phyloP scores from a whole-genome alignment of 2,113 vertebrate species.

The Pteropus alecto region DNA sequence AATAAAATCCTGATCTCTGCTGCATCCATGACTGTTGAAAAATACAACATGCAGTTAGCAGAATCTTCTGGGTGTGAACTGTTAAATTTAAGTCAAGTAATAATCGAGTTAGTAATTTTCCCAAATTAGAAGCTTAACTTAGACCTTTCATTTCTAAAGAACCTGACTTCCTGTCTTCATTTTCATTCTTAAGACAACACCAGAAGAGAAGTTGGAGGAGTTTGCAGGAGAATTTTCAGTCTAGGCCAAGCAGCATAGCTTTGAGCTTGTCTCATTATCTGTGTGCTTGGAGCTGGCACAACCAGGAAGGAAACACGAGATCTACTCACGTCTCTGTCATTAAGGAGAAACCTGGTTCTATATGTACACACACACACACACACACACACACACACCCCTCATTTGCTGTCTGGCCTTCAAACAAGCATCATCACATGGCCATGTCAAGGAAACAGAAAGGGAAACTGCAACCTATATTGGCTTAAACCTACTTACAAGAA shows the following conservation, averaged over 20 bases:
- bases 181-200: neutral
- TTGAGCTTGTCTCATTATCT: neutral
- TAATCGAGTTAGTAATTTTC: neutral
- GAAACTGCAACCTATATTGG: slow-evolving; percentile 73
- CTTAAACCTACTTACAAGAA: slow-evolving; percentile 72
- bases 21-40: neutral
- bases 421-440: neutral
- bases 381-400: slow-evolving; percentile 17
- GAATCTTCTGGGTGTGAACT: neutral
- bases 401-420: slow-evolving; percentile 51
- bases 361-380: slow-evolving; percentile 13
- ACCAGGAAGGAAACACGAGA: neutral
- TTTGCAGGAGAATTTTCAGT: neutral
- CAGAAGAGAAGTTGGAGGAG: neutral
- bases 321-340: slow-evolving; percentile 3
- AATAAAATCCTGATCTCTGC: neutral
- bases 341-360: slow-evolving; percentile 49
- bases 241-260: neutral
- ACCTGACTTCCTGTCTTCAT: neutral
- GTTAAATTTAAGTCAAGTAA: neutral
- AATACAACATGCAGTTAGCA: neutral
- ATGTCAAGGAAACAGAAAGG: slow-evolving; percentile 56
- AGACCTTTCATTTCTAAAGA: neutral
- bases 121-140: neutral
- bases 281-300: neutral